These are phyloP conservation scores for Incurvaria masculella DNA, from an alignment of 2,888 invertebrate genomes.

Conservation along the genomic window DNA sequence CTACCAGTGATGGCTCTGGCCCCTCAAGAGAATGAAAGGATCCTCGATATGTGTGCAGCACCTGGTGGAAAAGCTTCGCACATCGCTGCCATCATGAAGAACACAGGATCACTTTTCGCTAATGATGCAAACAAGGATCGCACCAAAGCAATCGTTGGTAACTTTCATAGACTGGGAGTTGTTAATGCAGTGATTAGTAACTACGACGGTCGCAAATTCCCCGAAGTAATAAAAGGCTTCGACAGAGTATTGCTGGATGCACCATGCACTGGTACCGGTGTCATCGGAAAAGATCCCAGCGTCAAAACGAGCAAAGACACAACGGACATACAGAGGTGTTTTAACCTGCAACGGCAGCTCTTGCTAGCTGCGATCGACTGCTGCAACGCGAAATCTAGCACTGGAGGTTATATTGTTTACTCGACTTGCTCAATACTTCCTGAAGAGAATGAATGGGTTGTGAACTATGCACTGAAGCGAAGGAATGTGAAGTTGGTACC, in stretches of 20 bases:
- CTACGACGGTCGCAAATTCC: slow-evolving; percentile 86
- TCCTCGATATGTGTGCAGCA: slow-evolving; percentile 97
- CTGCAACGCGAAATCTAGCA: slow-evolving; percentile 85
- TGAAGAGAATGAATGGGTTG: slow-evolving; percentile 98
- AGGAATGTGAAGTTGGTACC: slow-evolving; percentile 92
- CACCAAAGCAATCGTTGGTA: slow-evolving; percentile 90
- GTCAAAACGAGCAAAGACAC: slow-evolving; percentile 93
- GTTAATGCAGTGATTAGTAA: slow-evolving; percentile 89
- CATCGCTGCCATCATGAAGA: slow-evolving; percentile 97
- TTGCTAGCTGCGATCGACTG: slow-evolving; percentile 96
- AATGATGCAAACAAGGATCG: slow-evolving; percentile 93
- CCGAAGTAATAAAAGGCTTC: slow-evolving; percentile 83
- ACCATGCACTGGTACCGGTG: slow-evolving; percentile 98
- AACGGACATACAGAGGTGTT: slow-evolving; percentile 86
- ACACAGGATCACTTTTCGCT: slow-evolving; percentile 93
- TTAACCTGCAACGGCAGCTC: slow-evolving; percentile 89
- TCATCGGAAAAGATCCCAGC: slow-evolving; percentile 95
- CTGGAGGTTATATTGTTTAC: slow-evolving; percentile 95
- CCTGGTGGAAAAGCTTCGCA: slow-evolving; percentile 99
- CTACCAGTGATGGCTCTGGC: slow-evolving; percentile 97
- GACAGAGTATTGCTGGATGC: slow-evolving; percentile 96
- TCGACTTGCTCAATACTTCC: slow-evolving; percentile 98
- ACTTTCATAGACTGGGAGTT: slow-evolving; percentile 94
- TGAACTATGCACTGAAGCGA: slow-evolving; percentile 92
- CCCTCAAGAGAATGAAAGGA: slow-evolving; percentile 91